Base-by-base conservation (phyloP, 2,113 vertebrate species). In the Aviceda subcristata region DNA sequence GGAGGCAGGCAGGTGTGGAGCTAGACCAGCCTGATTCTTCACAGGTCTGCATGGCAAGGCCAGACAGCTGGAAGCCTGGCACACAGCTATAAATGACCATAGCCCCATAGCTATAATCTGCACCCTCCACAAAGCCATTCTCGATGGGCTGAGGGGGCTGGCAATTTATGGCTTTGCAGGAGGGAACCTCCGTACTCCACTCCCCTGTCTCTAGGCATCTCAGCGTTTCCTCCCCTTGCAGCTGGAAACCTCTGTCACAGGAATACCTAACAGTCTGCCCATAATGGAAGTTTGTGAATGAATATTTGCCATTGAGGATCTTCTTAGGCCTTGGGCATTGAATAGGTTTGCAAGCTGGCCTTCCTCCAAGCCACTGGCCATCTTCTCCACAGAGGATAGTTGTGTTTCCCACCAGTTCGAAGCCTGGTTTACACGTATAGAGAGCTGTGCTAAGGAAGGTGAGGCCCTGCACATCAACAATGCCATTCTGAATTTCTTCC, bases 61-160 rank as follows among this genome's bases (percentile, higher is more conserved):
- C 99, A 27, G 98, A 95, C 2, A 99, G 97, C 94, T 99, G 99
- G 91, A 99, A 99, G 41, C 99, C 99, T 41, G 99, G 99, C 39
- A 99, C 98, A 77, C 99, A 99, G 96, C 99, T 99, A 84, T 99
- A 99, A 97, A 99, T 99, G n/a, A 99, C 99, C 93, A 99, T 99
- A 59, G 99, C 99, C 2, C 99, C 99, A 4, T 98, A 99, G 92
- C 98, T 99, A 53, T 99, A 98, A 97, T 99, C 99, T n/a, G 98
- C 98, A 39, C 99, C 99, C 97, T 99, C 99, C 22, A 99, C 99
- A 57, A 99, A 99, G 10, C 99, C 99, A 39, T 99, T 99, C 66
- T 99, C 99, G 20, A 99, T 99, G 39, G 99, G 98, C 39, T 98
- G 98, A 46, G 99, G 99, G 34, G 98, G 98, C 7, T 97, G 97